A percentile compares a stretch with the other conserved stretches of the same genome.
Evolutionary conservation across 2,888 invertebrate species (phyloP).

Genomic region (Drepana falcataria): DNA sequence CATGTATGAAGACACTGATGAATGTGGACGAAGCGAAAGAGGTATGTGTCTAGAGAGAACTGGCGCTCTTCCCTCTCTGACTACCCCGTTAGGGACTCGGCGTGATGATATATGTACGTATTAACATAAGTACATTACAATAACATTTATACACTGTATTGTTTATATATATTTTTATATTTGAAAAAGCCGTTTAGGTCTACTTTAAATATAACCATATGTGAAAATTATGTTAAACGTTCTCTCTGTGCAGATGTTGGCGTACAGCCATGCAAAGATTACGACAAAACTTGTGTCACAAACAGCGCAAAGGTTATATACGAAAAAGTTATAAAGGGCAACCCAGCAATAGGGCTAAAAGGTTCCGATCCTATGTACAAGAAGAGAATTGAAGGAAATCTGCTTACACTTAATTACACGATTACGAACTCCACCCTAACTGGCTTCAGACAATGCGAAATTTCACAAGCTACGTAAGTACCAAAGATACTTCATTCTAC

Average conservation of each 20-base stretch:
- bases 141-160: too few species aligned
- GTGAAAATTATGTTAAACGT: not conserved
- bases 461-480: not conserved
- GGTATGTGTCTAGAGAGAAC: too few species aligned
- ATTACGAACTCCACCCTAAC: not conserved
- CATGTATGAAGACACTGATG: too few species aligned
- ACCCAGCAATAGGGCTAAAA: not conserved
- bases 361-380: conserved; percentile 1
- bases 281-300: not conserved
- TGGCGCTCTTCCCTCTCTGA: too few species aligned
- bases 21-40: too few species aligned
- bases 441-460: not conserved
- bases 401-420: conserved; percentile 1
- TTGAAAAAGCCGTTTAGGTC: too few species aligned
- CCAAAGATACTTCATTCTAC: too few species aligned
- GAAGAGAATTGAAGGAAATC: conserved; percentile 6
- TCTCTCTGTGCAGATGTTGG: not conserved
- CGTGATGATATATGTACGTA: too few species aligned
- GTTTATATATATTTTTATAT: too few species aligned
- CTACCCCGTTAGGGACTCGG: too few species aligned
- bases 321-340: not conserved
- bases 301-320: not conserved
- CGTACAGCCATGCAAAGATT: not conserved
- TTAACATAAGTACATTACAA: too few species aligned
- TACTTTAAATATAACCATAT: too few species aligned